phyloP scores from a whole-genome alignment of 2,797 vertebrate species.

The Carcharodon carcharias region DNA sequence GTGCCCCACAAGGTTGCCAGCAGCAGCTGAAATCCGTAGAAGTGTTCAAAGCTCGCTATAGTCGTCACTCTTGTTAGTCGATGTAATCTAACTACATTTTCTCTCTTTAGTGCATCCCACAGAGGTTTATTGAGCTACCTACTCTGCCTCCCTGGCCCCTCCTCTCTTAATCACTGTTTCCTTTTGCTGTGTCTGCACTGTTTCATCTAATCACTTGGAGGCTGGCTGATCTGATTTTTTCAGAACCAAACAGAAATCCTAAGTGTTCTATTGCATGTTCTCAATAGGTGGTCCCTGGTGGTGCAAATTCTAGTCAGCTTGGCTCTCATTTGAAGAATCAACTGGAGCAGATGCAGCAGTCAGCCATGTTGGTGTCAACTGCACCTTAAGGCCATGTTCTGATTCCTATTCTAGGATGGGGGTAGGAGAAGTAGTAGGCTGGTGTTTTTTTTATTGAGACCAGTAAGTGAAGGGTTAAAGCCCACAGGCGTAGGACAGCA shows the following conservation, averaged over 20 bases:
- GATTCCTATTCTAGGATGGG: neutral
- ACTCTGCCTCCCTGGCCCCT: neutral
- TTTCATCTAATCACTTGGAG: neutral
- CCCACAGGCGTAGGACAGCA: neutral
- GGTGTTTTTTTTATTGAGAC: no score
- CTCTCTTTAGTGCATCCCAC: neutral
- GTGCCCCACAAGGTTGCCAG: neutral
- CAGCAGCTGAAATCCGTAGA: neutral
- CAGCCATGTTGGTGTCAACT: neutral
- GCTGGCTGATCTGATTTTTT: neutral
- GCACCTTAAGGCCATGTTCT: neutral
- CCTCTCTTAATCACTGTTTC: neutral
- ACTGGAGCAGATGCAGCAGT: neutral
- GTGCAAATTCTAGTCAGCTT: neutral
- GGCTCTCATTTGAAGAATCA: neutral
- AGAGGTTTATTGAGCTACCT: neutral
- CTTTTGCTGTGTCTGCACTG: neutral
- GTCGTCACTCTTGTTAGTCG: neutral
- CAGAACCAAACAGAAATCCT: neutral
- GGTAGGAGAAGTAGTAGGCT: neutral
- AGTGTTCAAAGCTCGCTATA: neutral
- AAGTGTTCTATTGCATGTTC: neutral
- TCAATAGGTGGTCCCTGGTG: neutral
- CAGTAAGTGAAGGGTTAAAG: neutral
- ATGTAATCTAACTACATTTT: neutral